These are phyloP conservation scores for Stegodyphus dumicola DNA, from an alignment of 1,140 invertebrate species.

Conservation along the genomic window DNA sequence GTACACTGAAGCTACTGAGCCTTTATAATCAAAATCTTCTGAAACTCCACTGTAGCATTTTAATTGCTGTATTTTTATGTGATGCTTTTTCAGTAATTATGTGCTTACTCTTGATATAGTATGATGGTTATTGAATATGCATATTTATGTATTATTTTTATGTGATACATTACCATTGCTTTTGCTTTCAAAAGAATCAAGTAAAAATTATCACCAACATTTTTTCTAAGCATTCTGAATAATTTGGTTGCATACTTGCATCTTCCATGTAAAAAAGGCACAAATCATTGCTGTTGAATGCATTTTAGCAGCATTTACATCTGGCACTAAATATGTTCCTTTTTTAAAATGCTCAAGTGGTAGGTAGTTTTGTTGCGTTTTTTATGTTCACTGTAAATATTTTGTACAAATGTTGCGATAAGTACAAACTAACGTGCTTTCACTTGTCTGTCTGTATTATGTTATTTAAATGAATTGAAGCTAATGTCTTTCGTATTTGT, in stretches of 20 bases:
- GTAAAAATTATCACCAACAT: too few species aligned
- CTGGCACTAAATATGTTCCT: slow-evolving; percentile 5
- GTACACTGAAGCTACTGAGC: neutral
- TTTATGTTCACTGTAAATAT: slow-evolving; percentile 43
- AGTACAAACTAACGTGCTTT: slow-evolving; percentile 61
- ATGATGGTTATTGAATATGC: too few species aligned
- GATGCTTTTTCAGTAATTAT: too few species aligned
- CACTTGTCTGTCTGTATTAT: slow-evolving; percentile 35
- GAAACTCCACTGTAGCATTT: neutral
- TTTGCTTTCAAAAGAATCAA: too few species aligned
- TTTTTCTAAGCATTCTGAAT: too few species aligned
- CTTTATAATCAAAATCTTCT: slow-evolving; percentile 32
- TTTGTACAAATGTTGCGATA: slow-evolving; percentile 28
- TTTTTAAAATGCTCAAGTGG: slow-evolving; percentile 37
- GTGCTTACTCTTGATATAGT: too few species aligned
- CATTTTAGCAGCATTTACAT: neutral
- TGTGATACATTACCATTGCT: too few species aligned
- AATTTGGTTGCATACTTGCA: too few species aligned
- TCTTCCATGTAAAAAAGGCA: too few species aligned
- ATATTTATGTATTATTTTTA: too few species aligned
- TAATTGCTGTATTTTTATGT: too few species aligned
- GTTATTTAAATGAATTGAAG: slow-evolving; percentile 20
- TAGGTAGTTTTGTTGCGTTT: slow-evolving; percentile 20
- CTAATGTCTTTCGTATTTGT: neutral
- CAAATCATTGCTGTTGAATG: too few species aligned